phyloP scores from a whole-genome alignment of 2,797 vertebrate species.

The Bryconaethiops microstoma region DNA sequence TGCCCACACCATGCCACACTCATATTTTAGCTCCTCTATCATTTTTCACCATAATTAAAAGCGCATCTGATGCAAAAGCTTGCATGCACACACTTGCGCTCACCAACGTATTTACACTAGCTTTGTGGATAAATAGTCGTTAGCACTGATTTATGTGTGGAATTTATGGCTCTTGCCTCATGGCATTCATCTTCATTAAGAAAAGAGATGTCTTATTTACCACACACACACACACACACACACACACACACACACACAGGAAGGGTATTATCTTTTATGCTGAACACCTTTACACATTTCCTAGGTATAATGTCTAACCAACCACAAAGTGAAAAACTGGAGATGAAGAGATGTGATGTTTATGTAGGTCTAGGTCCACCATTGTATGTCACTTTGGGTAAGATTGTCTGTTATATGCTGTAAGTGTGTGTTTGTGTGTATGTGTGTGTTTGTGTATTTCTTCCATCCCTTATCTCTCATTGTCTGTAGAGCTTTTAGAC shows the following conservation, averaged over 20 bases:
- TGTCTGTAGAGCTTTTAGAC: conserved; percentile 15
- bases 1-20: neutral
- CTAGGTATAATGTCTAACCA: too few species aligned
- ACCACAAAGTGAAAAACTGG: too few species aligned
- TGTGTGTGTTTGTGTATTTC: neutral
- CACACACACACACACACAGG: neutral
- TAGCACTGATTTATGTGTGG: conserved; percentile 71
- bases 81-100: conserved; percentile 9
- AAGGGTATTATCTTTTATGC: too few species aligned
- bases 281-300: too few species aligned
- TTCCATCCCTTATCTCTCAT: conserved; percentile 8
- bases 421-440: neutral
- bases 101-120: conserved; percentile 17
- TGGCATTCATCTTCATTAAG: conserved; percentile 69
- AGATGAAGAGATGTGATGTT: too few species aligned
- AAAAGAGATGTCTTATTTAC: conserved; percentile 65
- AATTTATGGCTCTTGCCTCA: conserved; percentile 57
- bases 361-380: too few species aligned
- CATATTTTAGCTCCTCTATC: conserved; percentile 48
- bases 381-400: neutral
- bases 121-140: conserved; percentile 51
- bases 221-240: neutral
- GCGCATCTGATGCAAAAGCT: conserved; percentile 63
- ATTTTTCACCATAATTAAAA: conserved; percentile 78
- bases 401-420: neutral